Base-by-base conservation (phyloP, 1,140 invertebrate species). In the Pachyrhynchus sulphureomaculatus region DNA sequence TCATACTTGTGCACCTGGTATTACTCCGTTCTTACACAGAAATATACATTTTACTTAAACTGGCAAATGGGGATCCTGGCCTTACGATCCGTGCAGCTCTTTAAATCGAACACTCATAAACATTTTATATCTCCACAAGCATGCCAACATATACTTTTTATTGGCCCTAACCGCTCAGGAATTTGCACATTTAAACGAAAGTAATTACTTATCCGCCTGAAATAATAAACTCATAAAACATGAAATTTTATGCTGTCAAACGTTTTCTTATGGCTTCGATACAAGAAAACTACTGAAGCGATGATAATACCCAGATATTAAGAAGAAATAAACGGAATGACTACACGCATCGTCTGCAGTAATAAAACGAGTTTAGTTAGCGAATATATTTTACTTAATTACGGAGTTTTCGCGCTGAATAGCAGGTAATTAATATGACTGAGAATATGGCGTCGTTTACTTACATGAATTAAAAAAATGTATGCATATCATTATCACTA, bases 171-270 rank as follows among this genome's bases (percentile, higher is more conserved):
- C n/a, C 13, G 52, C 1, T 29, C 9, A 42, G 52, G 52, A 54
- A 54, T 54, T 54, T 54, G 52, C 52, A 15, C 41, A 54, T 54
- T 54, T 54, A 54, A 54, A 54, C 52, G 52, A 54, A 54, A 42
- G 36, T 54, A 54, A 54, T 54, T 54, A 42, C 52, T 23, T n/a
- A n/a, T n/a, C 37, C 18, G 52, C 21, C 52, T 42, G 52, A 54
- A 54, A 42, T 54, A 54, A 54, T 54, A 54, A 54, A 54, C 36
- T 37, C n/a, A 42, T 54, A 42, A n/a, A 54, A 54, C 52, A 42
- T 24, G 52, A 24, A 54, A 54, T 54, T 54, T 54, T 54, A 54
- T 54, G 52, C 52, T 54, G 52, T 42, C 52, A 54, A n/a, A 24
- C 10, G 52, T 41, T 54, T 36, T 54, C 52, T 54, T 54, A 54